These are phyloP conservation scores for Martes martes DNA, from an alignment of 2,113 vertebrate species.

Conservation along the genomic window DNA sequence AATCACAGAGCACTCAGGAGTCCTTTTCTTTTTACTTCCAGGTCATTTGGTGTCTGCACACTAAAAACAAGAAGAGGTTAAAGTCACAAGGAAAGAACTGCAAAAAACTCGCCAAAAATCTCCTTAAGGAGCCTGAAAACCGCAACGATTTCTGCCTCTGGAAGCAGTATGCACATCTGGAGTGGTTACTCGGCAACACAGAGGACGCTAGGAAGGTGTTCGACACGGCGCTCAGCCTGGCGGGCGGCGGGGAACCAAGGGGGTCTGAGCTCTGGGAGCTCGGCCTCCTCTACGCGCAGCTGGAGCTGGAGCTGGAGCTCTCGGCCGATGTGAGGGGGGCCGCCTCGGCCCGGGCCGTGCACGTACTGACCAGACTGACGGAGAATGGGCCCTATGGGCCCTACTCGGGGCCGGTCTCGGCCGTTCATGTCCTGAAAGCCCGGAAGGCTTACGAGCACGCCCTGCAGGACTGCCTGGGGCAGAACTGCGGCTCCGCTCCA, in stretches of 20 bases:
- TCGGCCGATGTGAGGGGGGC: slow-evolving; percentile 40
- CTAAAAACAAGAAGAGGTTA: slow-evolving; percentile 88
- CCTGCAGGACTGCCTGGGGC: slow-evolving; percentile 77
- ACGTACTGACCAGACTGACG: slow-evolving; percentile 86
- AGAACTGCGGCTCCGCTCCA: background rate
- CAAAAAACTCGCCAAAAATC: slow-evolving; percentile 91
- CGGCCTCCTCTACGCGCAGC: slow-evolving; percentile 90
- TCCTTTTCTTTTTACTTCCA: slow-evolving; percentile 65
- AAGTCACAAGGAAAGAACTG: slow-evolving; percentile 92
- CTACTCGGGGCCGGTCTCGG: slow-evolving; percentile 77
- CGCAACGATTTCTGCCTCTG: slow-evolving; percentile 89
- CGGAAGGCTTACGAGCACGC: slow-evolving; percentile 89
- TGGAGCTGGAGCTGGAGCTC: slow-evolving; percentile 88
- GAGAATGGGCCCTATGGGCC: slow-evolving; percentile 81
- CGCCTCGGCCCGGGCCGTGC: slow-evolving; percentile 80
- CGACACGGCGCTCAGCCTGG: slow-evolving; percentile 84
- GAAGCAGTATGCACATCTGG: slow-evolving; percentile 93
- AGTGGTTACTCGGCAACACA: slow-evolving; percentile 93
- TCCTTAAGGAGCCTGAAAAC: slow-evolving; percentile 94
- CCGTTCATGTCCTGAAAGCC: slow-evolving; percentile 90
- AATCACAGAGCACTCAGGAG: background rate
- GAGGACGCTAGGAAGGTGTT: slow-evolving; percentile 95
- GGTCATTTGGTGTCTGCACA: slow-evolving; percentile 86
- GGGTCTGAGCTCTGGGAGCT: slow-evolving; percentile 87
- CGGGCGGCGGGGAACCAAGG: slow-evolving; percentile 79